Evolutionary conservation across 2,797 vertebrate species (phyloP).

Genomic region (Paguma larvata): DNA sequence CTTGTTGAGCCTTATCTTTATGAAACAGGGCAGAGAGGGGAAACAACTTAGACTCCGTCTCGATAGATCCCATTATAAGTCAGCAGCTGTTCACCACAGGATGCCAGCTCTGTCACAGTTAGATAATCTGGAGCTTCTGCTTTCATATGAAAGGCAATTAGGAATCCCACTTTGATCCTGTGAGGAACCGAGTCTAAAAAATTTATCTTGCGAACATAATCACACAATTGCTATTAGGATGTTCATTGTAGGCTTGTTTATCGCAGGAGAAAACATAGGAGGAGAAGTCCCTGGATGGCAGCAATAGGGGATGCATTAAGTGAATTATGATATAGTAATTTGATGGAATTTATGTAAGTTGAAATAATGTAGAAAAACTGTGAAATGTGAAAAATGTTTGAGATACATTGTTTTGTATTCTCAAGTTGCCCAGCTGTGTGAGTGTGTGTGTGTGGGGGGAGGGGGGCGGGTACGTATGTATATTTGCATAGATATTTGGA

Average conservation of each 20-base stretch:
- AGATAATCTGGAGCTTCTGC: background rate
- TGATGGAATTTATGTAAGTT: background rate
- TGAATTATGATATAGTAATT: background rate
- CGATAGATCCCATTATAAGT: background rate
- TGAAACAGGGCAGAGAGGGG: background rate
- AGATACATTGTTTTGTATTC: background rate
- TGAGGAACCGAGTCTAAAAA: slow-evolving; percentile 22
- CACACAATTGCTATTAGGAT: slow-evolving; percentile 6
- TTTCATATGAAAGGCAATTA: slow-evolving; percentile 15
- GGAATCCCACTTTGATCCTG: background rate
- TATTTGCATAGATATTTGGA: background rate
- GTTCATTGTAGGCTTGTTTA: slow-evolving; percentile 26
- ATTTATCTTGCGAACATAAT: slow-evolving; percentile 21
- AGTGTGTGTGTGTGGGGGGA: background rate
- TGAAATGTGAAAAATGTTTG: background rate
- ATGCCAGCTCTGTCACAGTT: background rate
- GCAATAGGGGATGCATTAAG: background rate
- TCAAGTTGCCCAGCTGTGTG: background rate
- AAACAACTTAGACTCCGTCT: background rate
- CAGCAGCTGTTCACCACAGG: background rate
- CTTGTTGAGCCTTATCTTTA: background rate
- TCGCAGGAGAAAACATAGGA: background rate
- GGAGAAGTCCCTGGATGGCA: background rate
- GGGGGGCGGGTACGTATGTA: no score
- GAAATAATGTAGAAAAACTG: background rate